These are phyloP conservation scores for Lepilemur ruficaudatus DNA, from an alignment of 2,797 vertebrate genomes.

Conservation along the genomic window DNA sequence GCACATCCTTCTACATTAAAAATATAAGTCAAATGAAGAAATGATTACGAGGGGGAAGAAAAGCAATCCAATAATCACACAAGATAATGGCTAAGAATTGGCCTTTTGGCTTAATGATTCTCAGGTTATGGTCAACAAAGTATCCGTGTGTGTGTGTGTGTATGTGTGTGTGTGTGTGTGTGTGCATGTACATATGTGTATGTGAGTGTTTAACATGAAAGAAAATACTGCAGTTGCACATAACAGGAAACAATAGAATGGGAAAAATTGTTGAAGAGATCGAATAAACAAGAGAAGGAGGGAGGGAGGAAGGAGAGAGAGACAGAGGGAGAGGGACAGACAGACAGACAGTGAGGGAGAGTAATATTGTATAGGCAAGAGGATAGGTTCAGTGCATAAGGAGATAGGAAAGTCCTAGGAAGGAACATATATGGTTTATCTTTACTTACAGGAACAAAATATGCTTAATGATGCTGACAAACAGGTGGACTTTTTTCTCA, in stretches of 20 bases:
- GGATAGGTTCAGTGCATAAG: neutral
- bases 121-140: neutral
- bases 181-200: neutral
- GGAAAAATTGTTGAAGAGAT: neutral
- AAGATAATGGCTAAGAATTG: neutral
- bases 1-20: neutral
- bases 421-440: neutral
- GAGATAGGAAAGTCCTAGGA: neutral
- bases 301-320: accelerated
- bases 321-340: neutral
- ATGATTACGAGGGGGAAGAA: neutral
- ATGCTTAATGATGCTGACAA: neutral
- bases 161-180: too few relatives aligned
- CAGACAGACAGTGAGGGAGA: neutral
- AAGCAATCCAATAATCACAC: neutral
- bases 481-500: neutral
- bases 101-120: neutral
- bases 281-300: neutral
- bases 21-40: neutral
- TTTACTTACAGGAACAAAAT: neutral
- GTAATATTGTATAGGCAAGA: neutral
- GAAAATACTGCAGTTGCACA: neutral
- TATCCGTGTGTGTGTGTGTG: neutral
- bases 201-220: neutral
- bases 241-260: neutral